These are phyloP conservation scores for Sinotaia quadrata DNA, from an alignment of 2,888 invertebrate species.

Conservation along the genomic window DNA sequence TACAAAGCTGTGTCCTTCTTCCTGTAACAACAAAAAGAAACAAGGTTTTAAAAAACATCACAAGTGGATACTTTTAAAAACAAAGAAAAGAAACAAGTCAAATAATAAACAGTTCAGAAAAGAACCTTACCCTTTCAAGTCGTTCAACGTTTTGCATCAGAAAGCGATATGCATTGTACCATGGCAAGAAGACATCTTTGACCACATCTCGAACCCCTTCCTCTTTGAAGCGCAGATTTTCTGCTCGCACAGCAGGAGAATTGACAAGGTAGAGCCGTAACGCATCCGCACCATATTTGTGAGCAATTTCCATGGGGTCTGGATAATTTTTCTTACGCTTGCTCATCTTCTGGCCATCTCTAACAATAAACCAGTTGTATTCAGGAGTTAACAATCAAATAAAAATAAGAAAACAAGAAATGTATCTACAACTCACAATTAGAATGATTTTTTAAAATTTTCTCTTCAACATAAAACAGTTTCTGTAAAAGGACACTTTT, in stretches of 20 bases:
- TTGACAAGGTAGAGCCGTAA: conserved; percentile 93
- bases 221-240: conserved; percentile 96
- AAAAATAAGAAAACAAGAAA: too few relatives aligned
- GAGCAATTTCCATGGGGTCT: conserved; percentile 88
- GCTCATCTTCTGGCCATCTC: conserved; percentile 99
- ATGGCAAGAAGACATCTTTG: conserved; percentile 97
- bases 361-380: conserved; percentile 47
- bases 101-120: background rate
- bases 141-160: conserved; percentile 93
- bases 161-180: conserved; percentile 86
- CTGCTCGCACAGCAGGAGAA: conserved; percentile 97
- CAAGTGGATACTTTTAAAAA: background rate
- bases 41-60: background rate
- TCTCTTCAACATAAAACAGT: too few relatives aligned
- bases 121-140: conserved; percentile 77
- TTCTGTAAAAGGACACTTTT: too few relatives aligned
- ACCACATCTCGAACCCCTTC: conserved; percentile 96
- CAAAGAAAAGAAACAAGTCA: background rate
- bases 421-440: too few relatives aligned
- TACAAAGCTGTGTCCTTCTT: conserved; percentile 71
- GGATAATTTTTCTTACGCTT: conserved; percentile 99
- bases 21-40: conserved; percentile 54
- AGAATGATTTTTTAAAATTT: too few relatives aligned
- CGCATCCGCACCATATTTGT: conserved; percentile 97
- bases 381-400: too few relatives aligned